Conservation (phyloP, 2,113 vertebrate species). For the Oreocharis arfaki region DNA sequence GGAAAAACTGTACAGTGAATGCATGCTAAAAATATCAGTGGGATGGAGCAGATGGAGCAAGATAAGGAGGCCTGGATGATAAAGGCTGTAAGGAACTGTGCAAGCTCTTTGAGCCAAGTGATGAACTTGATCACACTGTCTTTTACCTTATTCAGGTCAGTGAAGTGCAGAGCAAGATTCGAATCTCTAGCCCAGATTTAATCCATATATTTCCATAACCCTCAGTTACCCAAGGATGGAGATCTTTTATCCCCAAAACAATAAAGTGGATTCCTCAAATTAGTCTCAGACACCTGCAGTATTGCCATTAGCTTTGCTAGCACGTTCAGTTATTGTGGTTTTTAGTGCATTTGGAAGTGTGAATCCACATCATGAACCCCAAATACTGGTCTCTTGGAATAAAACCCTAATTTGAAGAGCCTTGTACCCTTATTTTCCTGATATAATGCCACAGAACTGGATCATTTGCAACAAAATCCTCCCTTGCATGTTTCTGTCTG, state of each 20-base stretch:
- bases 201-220: neutral
- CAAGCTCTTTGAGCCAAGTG: neutral
- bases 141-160: neutral
- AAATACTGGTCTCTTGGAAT: neutral
- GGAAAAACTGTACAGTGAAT: slow-evolving; percentile 40
- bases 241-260: neutral
- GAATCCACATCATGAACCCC: neutral
- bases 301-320: neutral
- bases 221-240: neutral
- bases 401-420: neutral
- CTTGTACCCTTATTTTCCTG: neutral
- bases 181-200: neutral
- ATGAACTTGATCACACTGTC: neutral
- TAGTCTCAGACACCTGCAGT: neutral
- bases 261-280: neutral
- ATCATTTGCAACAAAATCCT: neutral
- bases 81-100: neutral
- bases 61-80: slow-evolving; percentile 15
- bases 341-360: neutral
- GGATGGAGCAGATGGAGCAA: slow-evolving; percentile 38
- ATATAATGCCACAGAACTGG: neutral
- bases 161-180: neutral
- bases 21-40: slow-evolving; percentile 46
- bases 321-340: neutral
- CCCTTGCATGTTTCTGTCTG: neutral